A percentile compares a stretch with the other conserved stretches of the same genome.
Evolutionary conservation across 2,113 vertebrate genomes (phyloP).

Genomic region (Strix aluco): DNA sequence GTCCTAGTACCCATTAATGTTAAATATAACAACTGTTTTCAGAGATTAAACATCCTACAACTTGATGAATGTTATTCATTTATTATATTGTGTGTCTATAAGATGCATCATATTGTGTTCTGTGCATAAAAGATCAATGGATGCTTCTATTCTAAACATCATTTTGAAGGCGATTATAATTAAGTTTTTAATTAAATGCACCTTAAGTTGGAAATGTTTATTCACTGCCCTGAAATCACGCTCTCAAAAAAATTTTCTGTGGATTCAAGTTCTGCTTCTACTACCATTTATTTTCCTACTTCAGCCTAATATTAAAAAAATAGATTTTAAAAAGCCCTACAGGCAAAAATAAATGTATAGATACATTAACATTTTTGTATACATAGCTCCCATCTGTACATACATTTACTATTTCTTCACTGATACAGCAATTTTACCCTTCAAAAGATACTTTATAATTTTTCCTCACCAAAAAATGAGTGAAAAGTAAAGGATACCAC

Average conservation of each 20-base stretch:
- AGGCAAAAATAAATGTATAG: neutral
- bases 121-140: constrained; percentile 10
- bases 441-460: neutral
- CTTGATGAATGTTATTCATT: constrained; percentile 24
- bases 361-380: neutral
- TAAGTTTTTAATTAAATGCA: constrained; percentile 61
- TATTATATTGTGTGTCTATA: neutral
- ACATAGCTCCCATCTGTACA: neutral
- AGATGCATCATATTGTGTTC: neutral
- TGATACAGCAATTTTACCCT: neutral
- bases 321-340: neutral
- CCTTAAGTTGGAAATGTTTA: constrained; percentile 14
- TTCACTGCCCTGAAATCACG: constrained; percentile 38
- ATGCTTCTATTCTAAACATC: constrained; percentile 10
- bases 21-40: constrained; percentile 52
- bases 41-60: constrained; percentile 36
- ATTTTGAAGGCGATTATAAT: constrained; percentile 32
- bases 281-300: neutral
- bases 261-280: constrained; percentile 3
- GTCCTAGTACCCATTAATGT: constrained; percentile 32
- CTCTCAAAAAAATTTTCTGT: neutral
- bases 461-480: neutral
- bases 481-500: neutral
- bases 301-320: constrained; percentile 20
- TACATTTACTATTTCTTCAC: neutral